Conservation (phyloP, 2,888 invertebrate species). For the Salticus scenicus region DNA sequence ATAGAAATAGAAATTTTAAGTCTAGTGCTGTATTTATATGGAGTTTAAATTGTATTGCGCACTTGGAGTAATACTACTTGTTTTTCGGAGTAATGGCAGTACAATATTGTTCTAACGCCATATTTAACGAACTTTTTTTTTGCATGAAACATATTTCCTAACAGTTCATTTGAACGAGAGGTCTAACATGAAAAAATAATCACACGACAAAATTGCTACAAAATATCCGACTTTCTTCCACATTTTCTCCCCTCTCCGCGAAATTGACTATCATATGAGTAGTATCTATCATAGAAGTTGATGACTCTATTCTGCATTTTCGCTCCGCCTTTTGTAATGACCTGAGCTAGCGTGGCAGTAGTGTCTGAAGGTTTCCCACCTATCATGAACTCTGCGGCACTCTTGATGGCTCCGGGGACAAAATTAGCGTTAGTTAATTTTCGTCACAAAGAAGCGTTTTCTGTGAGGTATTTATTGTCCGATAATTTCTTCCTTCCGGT, state of each 20-base stretch:
- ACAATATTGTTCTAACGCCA: too few relatives aligned
- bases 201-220: too few relatives aligned
- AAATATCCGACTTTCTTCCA: neutral
- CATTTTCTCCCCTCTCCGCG: neutral
- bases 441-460: neutral
- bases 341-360: slow-evolving; percentile 52
- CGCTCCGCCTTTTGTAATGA: slow-evolving; percentile 46
- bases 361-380: slow-evolving; percentile 41
- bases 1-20: too few relatives aligned
- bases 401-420: neutral
- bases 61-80: too few relatives aligned
- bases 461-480: neutral
- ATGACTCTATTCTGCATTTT: slow-evolving; percentile 61
- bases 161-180: too few relatives aligned
- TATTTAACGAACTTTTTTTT: too few relatives aligned
- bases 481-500: slow-evolving; percentile 13
- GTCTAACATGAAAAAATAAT: too few relatives aligned
- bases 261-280: neutral
- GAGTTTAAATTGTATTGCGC: too few relatives aligned
- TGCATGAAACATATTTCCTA: too few relatives aligned
- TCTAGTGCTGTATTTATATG: too few relatives aligned
- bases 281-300: slow-evolving; percentile 8
- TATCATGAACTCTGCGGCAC: neutral
- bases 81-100: too few relatives aligned
- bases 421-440: neutral